A percentile compares a stretch with the other conserved stretches of the same genome.
These are phyloP conservation scores for Sebastes vulpes DNA, from an alignment of 2,797 vertebrate species.

Conservation along the genomic window DNA sequence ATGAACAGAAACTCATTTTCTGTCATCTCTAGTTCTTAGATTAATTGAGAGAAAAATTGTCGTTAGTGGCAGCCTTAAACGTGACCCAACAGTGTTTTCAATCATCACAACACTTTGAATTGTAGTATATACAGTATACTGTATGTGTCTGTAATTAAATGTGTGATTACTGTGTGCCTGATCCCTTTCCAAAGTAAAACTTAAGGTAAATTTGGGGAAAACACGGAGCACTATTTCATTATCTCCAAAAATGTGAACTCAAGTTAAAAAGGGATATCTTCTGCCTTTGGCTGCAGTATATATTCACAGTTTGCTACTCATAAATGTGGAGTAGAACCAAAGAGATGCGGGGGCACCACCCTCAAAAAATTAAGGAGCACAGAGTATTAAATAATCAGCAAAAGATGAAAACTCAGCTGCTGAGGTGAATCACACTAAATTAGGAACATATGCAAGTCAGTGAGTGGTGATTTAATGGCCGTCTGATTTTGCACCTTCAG, in stretches of 20 bases:
- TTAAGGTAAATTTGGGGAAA: conserved; percentile 21
- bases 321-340: conserved; percentile 23
- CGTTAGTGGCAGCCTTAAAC: too few relatives aligned
- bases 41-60: too few relatives aligned
- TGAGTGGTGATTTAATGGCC: conserved; percentile 3
- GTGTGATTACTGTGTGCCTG: not conserved
- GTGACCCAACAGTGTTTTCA: not conserved
- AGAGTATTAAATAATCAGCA: not conserved
- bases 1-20: not conserved
- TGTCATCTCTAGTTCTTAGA: not conserved
- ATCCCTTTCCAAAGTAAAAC: conserved; percentile 25
- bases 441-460: conserved; percentile 4
- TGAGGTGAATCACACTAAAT: conserved; percentile 37
- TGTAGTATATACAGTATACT: not conserved
- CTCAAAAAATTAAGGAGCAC: conserved; percentile 2
- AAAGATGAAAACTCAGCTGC: conserved; percentile 26
- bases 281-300: conserved; percentile 28
- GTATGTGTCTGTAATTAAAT: not conserved
- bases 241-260: conserved; percentile 28
- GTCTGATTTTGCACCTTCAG: conserved; percentile 20
- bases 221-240: conserved; percentile 30
- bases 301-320: conserved; percentile 24
- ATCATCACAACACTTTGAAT: not conserved
- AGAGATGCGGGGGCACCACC: not conserved
- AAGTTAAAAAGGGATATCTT: conserved; percentile 46